Evolutionary conservation across 2,888 invertebrate species (phyloP).

Genomic region (Parthenolecanium corni): DNA sequence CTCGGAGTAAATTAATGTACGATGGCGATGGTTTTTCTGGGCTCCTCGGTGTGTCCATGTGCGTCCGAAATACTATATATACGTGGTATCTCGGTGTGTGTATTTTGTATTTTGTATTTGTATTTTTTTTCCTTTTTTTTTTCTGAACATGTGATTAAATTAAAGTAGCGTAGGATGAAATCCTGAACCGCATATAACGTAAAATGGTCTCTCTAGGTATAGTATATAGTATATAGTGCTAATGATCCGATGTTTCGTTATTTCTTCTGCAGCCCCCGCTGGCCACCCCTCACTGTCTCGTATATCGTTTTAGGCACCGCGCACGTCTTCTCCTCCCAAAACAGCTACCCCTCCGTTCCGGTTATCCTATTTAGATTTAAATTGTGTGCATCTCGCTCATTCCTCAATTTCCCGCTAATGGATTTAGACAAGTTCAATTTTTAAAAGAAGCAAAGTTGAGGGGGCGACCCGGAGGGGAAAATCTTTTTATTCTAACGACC

Average conservation of each 20-base stretch:
- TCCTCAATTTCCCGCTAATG: conserved; percentile 26
- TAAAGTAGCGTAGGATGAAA: conserved; percentile 28
- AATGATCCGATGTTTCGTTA: conserved; percentile 26
- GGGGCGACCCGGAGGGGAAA: no score
- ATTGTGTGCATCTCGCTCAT: conserved; percentile 23
- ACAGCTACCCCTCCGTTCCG: background rate
- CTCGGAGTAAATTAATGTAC: conserved; percentile 11
- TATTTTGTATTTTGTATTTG: no score
- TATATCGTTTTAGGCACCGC: no score
- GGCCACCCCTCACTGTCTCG: background rate
- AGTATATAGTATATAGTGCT: conserved; percentile 28
- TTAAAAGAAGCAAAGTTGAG: conserved; percentile 1
- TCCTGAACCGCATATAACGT: no score
- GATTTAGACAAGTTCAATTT: conserved; percentile 27
- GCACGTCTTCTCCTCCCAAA: no score
- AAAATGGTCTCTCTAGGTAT: no score
- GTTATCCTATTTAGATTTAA: conserved; percentile 27
- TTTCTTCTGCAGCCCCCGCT: background rate
- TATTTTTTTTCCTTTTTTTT: no score
- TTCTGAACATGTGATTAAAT: conserved; percentile 27
- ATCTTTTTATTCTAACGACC: conserved; percentile 27
- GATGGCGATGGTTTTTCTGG: background rate
- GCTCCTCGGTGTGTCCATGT: no score
- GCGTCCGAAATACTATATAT: no score
- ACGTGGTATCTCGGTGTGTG: no score